Percentiles rank a stretch among this genome's conserved stretches.
Conservation (phyloP, 2,797 vertebrate genomes). For the Chaunax sp. region DNA sequence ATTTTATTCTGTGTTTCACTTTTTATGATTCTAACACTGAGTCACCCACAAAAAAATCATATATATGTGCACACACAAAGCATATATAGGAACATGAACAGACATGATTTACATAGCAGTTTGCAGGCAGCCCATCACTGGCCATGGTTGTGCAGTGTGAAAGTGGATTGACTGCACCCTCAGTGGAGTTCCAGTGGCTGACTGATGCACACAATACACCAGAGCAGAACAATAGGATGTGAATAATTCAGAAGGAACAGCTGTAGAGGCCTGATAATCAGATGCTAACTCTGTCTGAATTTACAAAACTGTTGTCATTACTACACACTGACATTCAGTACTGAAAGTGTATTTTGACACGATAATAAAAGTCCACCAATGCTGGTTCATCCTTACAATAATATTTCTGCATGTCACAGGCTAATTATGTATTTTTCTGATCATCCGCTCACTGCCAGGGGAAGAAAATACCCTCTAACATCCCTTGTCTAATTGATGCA, state of each 20-base stretch:
- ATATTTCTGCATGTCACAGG: conserved; percentile 2
- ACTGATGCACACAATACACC: conserved; percentile 51
- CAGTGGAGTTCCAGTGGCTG: conserved; percentile 50
- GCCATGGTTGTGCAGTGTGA: conserved; percentile 50
- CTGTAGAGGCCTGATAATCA: conserved; percentile 61
- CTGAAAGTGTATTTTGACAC: conserved; percentile 1
- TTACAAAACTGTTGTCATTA: conserved; percentile 24
- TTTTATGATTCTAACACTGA: not conserved
- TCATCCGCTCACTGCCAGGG: not conserved
- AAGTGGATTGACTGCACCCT: conserved; percentile 67
- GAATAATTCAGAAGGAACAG: conserved; percentile 56
- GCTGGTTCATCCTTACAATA: not conserved
- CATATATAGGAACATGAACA: not conserved
- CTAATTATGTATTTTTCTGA: not conserved
- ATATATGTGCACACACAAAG: not conserved
- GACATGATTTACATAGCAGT: not conserved
- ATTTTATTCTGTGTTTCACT: conserved; percentile 7
- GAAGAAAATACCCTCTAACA: not conserved
- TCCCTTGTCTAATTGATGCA: no score
- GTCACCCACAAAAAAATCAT: not conserved
- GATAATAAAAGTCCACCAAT: not conserved
- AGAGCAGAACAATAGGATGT: conserved; percentile 56
- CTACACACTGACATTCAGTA: conserved; percentile 1
- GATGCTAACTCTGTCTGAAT: conserved; percentile 28
- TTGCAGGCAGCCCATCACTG: conserved; percentile 18